phyloP scores from a whole-genome alignment of 2,888 invertebrate species.

The Clivina fossor region DNA sequence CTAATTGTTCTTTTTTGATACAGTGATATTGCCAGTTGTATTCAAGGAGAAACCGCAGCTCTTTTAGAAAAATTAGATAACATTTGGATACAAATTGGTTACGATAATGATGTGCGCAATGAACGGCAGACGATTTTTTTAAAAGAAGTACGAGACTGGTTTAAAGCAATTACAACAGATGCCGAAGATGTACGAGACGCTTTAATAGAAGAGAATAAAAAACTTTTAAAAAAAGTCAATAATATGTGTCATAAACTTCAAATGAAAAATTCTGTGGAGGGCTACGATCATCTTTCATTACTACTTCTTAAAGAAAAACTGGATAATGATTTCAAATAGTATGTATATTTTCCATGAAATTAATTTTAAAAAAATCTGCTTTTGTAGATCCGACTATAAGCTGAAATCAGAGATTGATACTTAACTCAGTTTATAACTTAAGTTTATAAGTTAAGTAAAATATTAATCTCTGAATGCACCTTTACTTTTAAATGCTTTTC shows the following conservation, averaged over 20 bases:
- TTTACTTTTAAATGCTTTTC: no score
- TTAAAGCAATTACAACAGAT: slow-evolving; percentile 64
- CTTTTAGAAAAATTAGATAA: slow-evolving; percentile 12
- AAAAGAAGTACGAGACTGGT: slow-evolving; percentile 56
- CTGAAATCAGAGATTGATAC: no score
- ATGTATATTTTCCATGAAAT: no score
- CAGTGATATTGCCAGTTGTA: no score
- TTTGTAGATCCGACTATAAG: no score
- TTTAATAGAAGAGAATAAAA: slow-evolving; percentile 60
- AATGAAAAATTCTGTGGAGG: slow-evolving; percentile 42
- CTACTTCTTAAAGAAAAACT: no score
- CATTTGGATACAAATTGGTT: slow-evolving; percentile 32
- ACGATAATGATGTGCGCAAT: slow-evolving; percentile 18
- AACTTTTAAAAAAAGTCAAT: slow-evolving; percentile 41
- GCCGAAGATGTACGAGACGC: slow-evolving; percentile 58
- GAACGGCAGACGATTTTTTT: slow-evolving; percentile 38
- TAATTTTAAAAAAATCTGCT: no score
- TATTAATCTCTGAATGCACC: no score
- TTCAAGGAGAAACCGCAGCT: slow-evolving; percentile 11
- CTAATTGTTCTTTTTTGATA: no score
- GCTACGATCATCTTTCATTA: slow-evolving; percentile 40
- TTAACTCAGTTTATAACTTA: no score
- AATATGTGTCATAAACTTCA: slow-evolving; percentile 41
- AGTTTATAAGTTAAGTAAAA: no score
- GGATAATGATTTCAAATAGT: no score